These are phyloP conservation scores for Hoplostethus atlanticus DNA, from an alignment of 2,797 vertebrate genomes.

Conservation along the genomic window DNA sequence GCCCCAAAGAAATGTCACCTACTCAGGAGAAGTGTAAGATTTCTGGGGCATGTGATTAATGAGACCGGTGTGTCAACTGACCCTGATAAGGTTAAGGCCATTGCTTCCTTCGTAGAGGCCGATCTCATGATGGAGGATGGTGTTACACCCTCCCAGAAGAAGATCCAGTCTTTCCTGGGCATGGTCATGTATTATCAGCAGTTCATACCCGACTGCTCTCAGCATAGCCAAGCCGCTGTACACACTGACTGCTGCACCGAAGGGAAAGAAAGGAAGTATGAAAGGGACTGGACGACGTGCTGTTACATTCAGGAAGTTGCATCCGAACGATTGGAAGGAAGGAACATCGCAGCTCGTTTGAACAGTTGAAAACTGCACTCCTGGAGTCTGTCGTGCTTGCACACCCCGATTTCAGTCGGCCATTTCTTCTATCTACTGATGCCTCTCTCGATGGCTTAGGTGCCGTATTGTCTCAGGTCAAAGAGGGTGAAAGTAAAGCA, in stretches of 20 bases:
- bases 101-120: too few relatives aligned
- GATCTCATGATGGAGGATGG: too few relatives aligned
- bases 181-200: slow-evolving; percentile 30
- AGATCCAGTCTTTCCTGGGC: slow-evolving; percentile 4
- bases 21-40: too few relatives aligned
- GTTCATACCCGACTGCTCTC: slow-evolving; percentile 10
- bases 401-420: not conserved
- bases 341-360: not conserved
- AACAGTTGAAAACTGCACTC: slow-evolving; percentile 10
- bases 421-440: not conserved
- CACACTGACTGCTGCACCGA: not conserved
- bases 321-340: not conserved
- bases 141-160: too few relatives aligned
- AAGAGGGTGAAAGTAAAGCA: too few relatives aligned
- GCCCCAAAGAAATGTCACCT: too few relatives aligned
- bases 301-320: not conserved
- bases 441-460: too few relatives aligned
- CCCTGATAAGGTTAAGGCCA: too few relatives aligned
- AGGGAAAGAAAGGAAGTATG: not conserved
- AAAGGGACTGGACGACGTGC: too few relatives aligned
- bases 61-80: too few relatives aligned
- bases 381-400: not conserved
- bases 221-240: not conserved
- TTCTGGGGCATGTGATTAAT: too few relatives aligned
- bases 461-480: too few relatives aligned